Base-by-base conservation (phyloP, 2,888 invertebrate genomes). In the Agrochola litura region DNA sequence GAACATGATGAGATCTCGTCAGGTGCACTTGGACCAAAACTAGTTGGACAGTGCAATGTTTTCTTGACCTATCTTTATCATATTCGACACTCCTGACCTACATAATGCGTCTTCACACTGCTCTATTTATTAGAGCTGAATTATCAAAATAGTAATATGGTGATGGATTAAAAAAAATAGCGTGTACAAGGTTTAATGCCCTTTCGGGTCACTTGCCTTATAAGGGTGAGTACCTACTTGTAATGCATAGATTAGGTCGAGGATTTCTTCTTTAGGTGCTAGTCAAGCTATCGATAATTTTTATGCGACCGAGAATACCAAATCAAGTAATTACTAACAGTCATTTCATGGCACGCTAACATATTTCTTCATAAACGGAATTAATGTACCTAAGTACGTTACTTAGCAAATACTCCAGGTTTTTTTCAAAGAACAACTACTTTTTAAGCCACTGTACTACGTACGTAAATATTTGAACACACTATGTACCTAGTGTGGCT, bases 201-300 rank as follows among this genome's bases (percentile, higher is more conserved):
- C 60, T 73, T 65, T 73, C 60, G 19, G 63, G 66, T 60, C 52
- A 61, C 10, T 77, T 37, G 22, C 65, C 61, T 76, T 77, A 66
- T 37, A 73, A 68, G 63, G 58, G 25, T 41, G 58, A 25, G 58
- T 69, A 68, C 12, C 30, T 60, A 73, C 52, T 37, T 14, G 19
- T 71, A 69, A 61, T 67, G 63, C 56, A 69, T 82, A 73, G 81
- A 83, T 84, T 79, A 76, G 85, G 86, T 89, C 89, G 88, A 90
- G 87, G 88, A 84, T 85, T 83, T 88, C 88, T 80, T 84, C 81
- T 89, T 84, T 71, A 71, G 64, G 68, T 68, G 71, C 82, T 69
- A 70, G 77, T 65, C 61, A 63, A 75, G 37, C 60, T 79, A 83
- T 73, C 68, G 81, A 56, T 49, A 68, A 70, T 75, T 83, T 85